phyloP scores from a whole-genome alignment of 2,113 vertebrate genomes.

The Rhea americana region DNA sequence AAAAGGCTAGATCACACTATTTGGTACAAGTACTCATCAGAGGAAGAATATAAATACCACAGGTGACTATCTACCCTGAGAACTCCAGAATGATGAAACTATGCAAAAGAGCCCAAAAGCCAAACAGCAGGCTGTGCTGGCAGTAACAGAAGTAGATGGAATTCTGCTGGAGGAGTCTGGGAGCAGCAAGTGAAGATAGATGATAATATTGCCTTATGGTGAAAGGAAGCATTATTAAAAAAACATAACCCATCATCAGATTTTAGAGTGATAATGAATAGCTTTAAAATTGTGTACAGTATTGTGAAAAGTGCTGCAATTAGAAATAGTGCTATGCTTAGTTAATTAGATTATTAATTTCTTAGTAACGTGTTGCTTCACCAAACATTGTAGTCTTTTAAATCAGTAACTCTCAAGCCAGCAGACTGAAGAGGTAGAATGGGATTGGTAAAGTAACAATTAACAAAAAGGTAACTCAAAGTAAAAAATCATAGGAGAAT shows the following conservation, averaged over 20 bases:
- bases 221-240: neutral
- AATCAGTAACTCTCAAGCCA: neutral
- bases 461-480: neutral
- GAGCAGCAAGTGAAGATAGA: neutral
- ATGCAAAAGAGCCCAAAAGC: neutral
- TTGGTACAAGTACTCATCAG: constrained; percentile 5
- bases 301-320: neutral
- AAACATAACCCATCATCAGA: neutral
- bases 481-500: neutral
- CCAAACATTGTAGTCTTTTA: neutral
- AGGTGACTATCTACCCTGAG: constrained; percentile 9
- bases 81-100: neutral
- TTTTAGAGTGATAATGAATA: neutral
- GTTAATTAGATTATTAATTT: neutral
- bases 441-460: neutral
- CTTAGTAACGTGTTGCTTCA: neutral
- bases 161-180: neutral
- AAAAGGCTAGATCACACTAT: constrained; percentile 18
- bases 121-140: neutral
- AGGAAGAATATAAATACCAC: constrained; percentile 1
- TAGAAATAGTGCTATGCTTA: neutral
- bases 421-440: neutral
- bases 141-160: neutral
- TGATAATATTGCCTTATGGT: neutral
- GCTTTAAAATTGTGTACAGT: neutral